These are phyloP conservation scores for Spizaetus ornatus DNA, from an alignment of 2,113 vertebrate genomes.

Conservation along the genomic window DNA sequence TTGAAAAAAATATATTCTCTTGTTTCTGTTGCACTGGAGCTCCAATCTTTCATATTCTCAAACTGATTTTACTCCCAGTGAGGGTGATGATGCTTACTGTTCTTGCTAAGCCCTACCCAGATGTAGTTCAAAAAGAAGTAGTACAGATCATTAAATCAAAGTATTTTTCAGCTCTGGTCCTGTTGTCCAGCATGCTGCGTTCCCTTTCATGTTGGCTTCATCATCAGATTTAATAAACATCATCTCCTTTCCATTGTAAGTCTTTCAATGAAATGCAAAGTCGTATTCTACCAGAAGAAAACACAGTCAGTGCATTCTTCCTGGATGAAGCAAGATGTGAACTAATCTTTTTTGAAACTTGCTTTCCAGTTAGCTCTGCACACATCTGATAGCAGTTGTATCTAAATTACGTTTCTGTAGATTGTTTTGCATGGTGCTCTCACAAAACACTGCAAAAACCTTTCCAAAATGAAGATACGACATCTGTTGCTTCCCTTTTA, in stretches of 20 bases:
- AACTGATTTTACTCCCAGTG: neutral
- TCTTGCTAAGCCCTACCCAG: neutral
- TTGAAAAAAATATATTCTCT: neutral
- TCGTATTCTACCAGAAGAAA: neutral
- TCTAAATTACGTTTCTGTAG: neutral
- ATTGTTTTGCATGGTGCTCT: neutral
- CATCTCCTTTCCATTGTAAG: neutral
- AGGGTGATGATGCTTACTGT: neutral
- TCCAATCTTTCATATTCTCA: neutral
- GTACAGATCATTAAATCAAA: neutral
- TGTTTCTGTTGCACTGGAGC: neutral
- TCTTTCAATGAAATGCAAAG: neutral
- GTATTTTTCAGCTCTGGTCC: neutral
- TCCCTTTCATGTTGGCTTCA: neutral
- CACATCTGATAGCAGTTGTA: neutral
- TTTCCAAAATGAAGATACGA: neutral
- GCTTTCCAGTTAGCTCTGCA: neutral
- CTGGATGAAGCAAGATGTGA: neutral
- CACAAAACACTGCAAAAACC: neutral
- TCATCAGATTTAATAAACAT: neutral
- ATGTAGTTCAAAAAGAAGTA: neutral
- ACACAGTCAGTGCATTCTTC: neutral
- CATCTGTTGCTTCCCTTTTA: neutral
- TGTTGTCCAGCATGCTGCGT: fast-evolving
- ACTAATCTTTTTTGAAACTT: neutral